Conservation (phyloP, 2,113 vertebrate species). For the Chaetodon trifascialis region DNA sequence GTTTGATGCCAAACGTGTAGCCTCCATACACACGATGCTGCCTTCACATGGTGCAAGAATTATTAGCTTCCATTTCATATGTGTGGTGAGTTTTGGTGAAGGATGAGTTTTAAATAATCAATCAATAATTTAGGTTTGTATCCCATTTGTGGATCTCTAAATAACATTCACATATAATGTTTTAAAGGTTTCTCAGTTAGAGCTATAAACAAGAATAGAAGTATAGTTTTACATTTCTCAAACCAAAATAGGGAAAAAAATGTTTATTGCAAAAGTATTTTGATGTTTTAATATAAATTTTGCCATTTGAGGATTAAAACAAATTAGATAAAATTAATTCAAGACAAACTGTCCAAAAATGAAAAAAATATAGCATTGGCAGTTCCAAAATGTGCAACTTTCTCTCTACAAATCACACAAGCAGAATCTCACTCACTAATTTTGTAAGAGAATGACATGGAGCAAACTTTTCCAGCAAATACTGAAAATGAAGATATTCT, state of each 20-base stretch:
- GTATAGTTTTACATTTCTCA: neutral
- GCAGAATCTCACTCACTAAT: too few relatives aligned
- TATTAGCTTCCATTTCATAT: neutral
- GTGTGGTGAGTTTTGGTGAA: too few relatives aligned
- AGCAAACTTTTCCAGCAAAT: too few relatives aligned
- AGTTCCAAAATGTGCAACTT: neutral
- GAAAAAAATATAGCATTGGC: neutral
- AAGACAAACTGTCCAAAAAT: neutral
- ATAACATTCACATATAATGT: neutral
- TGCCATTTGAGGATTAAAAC: neutral
- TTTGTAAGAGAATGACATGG: too few relatives aligned
- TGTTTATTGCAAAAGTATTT: neutral
- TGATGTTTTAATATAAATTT: neutral
- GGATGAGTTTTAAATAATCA: neutral
- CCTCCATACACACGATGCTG: conserved; percentile 29
- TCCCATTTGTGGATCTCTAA: too few relatives aligned
- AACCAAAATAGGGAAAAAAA: neutral
- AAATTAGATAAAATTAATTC: neutral
- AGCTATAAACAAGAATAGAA: neutral
- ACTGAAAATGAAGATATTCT: too few relatives aligned
- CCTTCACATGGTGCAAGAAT: conserved; percentile 28
- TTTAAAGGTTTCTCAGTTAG: neutral
- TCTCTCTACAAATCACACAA: neutral
- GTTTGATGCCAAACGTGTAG: conserved; percentile 17
- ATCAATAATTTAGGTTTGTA: neutral